A percentile compares a stretch with the other conserved stretches of the same genome.
Evolutionary conservation across 2,888 invertebrate species (phyloP).

Genomic region (Trissoscelio sp.): DNA sequence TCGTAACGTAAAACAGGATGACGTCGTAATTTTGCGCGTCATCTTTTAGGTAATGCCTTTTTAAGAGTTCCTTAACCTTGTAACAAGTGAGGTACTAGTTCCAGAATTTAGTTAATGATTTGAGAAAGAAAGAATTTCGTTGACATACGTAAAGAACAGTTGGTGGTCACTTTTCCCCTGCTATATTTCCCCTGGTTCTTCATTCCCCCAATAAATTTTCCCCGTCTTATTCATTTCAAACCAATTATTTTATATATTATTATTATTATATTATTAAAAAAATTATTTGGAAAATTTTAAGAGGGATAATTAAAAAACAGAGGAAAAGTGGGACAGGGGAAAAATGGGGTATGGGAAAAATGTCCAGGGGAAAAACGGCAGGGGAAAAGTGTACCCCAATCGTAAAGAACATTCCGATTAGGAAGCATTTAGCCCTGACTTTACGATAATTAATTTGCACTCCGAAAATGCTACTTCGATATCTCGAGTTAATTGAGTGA

Average conservation of each 20-base stretch:
- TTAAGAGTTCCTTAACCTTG: background rate
- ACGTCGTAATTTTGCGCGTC: constrained; percentile 13
- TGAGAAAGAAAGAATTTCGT: background rate
- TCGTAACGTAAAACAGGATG: background rate
- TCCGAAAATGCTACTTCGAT: constrained; percentile 42
- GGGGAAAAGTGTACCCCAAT: background rate
- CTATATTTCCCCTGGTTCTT: too few relatives aligned
- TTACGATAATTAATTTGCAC: constrained; percentile 45
- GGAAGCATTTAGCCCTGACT: constrained; percentile 21
- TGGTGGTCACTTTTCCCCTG: too few relatives aligned
- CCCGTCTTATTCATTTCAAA: too few relatives aligned
- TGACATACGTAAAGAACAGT: too few relatives aligned
- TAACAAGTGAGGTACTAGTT: background rate
- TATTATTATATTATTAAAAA: too few relatives aligned
- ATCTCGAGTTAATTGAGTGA: constrained; percentile 59
- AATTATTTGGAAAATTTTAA: too few relatives aligned
- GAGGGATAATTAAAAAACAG: too few relatives aligned
- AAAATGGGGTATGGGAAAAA: too few relatives aligned
- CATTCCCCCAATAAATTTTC: too few relatives aligned
- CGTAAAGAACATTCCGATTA: constrained; percentile 13
- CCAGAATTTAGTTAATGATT: background rate
- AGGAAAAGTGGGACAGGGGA: too few relatives aligned
- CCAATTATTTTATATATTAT: too few relatives aligned
- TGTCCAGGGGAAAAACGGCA: too few relatives aligned
- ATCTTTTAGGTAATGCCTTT: constrained; percentile 1